Base-by-base conservation (phyloP, 2,113 vertebrate species). In the Holacanthus passer region DNA sequence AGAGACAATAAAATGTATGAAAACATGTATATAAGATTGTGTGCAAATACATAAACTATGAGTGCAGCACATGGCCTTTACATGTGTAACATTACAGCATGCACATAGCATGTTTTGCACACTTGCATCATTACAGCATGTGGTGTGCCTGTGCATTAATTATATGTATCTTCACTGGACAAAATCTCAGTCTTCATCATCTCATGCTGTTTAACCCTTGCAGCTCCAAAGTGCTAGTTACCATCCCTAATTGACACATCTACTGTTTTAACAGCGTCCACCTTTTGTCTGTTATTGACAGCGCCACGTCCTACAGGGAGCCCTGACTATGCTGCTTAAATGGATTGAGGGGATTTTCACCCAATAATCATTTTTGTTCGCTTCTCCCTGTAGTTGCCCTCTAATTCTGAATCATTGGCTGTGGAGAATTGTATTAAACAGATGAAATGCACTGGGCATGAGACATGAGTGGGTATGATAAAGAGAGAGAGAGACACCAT, bases 391-490 rank as follows among this genome's bases (percentile, higher is more conserved):
- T 77, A 82, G 88, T 63, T 87, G 64, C 48, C 48, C 79, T 87
- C 73, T 89, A 87, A 91, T 91, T 85, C 85, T 83, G 70, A 87
- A 80, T 92, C 80, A 88, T 22, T 75, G 58, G 76, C 88, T 87
- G 87, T 88, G 86, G 88, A 87, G 84, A 90, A 92, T 87, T 79
- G 84, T 71, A 79, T 87, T 85, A 89, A 68, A 76, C 56, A 76
- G 81, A 87, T 87, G 81, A 90, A 90, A 87, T 77, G 62, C 77
- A 63, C 56, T 71, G 74, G 68, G 79, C 62, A 70, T 76, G 74
- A 63, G 77, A 90, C 86, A 84, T 66, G 86, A 84, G 91, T 67
- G 77, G 67, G 12, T 69, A 73, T 80, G 84, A 84, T 83, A 75
- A 71, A 82, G 62, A 62, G 48, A 45, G 60, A 56, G 67, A 48